These are phyloP conservation scores for Trichomalopsis sarcophagae DNA, from an alignment of 1,140 invertebrate species.

Conservation along the genomic window DNA sequence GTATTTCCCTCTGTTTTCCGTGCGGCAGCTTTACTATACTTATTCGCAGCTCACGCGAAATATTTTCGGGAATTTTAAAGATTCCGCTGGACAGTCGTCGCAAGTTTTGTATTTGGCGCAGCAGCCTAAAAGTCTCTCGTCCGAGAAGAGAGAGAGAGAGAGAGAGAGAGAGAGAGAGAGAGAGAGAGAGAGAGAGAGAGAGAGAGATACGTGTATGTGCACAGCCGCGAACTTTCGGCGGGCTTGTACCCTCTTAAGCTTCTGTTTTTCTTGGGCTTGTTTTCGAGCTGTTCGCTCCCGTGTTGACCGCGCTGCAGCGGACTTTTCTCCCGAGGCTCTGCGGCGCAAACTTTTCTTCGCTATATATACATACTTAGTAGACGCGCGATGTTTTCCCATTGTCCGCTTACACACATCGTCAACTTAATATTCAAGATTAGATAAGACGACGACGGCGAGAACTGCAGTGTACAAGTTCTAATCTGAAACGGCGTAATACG, in stretches of 20 bases:
- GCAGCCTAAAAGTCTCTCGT: too few relatives aligned
- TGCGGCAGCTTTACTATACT: not conserved
- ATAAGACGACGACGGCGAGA: conserved; percentile 10
- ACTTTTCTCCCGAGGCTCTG: too few relatives aligned
- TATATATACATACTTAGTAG: too few relatives aligned
- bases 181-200: not conserved
- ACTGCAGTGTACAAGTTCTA: conserved; percentile 43
- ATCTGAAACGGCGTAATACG: conserved; percentile 45
- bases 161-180: not conserved
- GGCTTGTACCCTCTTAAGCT: conserved; percentile 22
- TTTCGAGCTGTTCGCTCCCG: not conserved
- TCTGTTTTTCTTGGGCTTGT: conserved; percentile 14
- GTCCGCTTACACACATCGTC: not conserved
- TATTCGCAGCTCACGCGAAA: not conserved
- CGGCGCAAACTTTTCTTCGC: not conserved
- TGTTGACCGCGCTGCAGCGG: too few relatives aligned
- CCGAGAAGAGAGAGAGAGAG: too few relatives aligned
- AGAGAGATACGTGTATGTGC: not conserved
- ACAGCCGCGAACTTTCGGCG: conserved; percentile 25
- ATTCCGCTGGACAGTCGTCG: too few relatives aligned
- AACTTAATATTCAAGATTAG: conserved; percentile 51
- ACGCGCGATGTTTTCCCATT: not conserved
- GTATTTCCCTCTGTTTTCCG: not conserved
- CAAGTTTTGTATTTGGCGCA: too few relatives aligned
- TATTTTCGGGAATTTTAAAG: not conserved